A percentile compares a stretch with the other conserved stretches of the same genome.
Evolutionary conservation across 2,797 vertebrate species (phyloP).

Genomic region (Pangasius sanitwongsei): DNA sequence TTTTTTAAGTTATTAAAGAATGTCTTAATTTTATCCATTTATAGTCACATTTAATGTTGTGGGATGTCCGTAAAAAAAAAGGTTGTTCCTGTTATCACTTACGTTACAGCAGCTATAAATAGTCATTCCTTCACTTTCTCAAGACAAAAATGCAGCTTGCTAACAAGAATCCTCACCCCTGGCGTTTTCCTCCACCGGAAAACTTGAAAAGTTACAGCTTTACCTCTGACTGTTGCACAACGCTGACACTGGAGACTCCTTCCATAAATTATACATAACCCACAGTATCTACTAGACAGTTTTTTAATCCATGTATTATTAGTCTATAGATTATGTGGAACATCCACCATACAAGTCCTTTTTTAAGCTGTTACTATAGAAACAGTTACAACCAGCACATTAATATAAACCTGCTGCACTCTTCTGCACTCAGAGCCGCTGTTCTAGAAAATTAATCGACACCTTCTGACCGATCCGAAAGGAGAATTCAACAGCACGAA

Average conservation of each 20-base stretch:
- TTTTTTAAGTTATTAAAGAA: not conserved
- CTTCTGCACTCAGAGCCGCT: not conserved
- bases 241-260: too few species aligned
- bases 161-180: not conserved
- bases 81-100: not conserved
- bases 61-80: not conserved
- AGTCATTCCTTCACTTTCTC: not conserved
- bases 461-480: not conserved
- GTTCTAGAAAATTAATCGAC: not conserved
- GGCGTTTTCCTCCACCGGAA: not conserved
- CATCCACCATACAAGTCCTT: not conserved
- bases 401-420: not conserved
- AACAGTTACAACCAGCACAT: not conserved
- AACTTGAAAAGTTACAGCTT: not conserved
- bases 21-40: not conserved
- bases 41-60: not conserved
- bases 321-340: not conserved
- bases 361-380: not conserved
- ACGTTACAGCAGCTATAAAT: not conserved
- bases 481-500: not conserved
- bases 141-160: not conserved
- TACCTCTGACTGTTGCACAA: not conserved
- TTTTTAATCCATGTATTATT: not conserved
- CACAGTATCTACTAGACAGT: not conserved
- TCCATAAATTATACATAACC: too few species aligned